Conservation (phyloP, 2,113 vertebrate species). For the Buteo buteo region DNA sequence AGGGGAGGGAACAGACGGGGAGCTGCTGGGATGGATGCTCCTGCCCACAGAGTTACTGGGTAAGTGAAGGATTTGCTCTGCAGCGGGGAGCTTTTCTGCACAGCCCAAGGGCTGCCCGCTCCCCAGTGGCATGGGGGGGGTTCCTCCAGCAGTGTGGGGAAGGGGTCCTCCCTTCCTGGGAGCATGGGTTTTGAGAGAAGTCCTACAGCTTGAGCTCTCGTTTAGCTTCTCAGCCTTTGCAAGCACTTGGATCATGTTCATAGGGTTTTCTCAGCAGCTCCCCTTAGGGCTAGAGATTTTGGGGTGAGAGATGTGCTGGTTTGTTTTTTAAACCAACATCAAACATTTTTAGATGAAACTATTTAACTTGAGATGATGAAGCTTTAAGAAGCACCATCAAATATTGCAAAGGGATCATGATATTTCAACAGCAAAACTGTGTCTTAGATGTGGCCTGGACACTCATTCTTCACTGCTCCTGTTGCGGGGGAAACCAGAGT, state of each 20-base stretch:
- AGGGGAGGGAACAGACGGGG: background rate
- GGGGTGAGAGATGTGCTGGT: background rate
- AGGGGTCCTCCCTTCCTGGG: background rate
- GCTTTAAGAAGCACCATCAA: background rate
- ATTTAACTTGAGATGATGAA: background rate
- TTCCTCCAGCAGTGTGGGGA: background rate
- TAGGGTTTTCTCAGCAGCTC: background rate
- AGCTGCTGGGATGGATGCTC: background rate
- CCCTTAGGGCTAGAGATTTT: background rate
- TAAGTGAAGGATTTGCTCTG: background rate
- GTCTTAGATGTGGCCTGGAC: background rate
- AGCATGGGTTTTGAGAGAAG: background rate
- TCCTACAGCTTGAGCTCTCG: background rate
- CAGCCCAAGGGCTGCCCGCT: rapidly evolving
- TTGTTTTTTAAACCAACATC: background rate
- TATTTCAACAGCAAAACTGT: background rate
- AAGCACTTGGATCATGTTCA: background rate
- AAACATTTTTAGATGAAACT: background rate
- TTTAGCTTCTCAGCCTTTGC: background rate
- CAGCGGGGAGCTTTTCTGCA: background rate
- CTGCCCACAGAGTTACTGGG: background rate
- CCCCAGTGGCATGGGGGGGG: background rate
- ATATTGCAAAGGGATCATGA: background rate
- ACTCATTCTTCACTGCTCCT: background rate
- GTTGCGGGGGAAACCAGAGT: background rate